Conservation (phyloP, 2,888 invertebrate species). For the Pteria penguin region DNA sequence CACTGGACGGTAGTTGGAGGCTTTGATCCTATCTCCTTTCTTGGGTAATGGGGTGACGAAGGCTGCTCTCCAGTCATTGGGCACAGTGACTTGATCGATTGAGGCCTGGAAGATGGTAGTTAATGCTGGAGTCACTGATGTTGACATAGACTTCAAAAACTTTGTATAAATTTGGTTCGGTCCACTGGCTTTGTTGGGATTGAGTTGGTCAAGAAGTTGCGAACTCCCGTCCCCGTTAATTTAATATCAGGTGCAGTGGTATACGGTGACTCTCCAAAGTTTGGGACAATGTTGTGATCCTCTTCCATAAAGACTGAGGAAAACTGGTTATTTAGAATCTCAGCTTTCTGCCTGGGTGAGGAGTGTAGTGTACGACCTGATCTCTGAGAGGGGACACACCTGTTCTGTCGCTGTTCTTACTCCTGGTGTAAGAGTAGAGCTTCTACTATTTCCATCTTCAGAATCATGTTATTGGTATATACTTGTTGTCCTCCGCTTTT, state of each 20-base stretch:
- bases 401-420: neutral
- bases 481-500: no score
- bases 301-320: neutral
- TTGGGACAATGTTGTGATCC: no score
- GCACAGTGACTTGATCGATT: neutral
- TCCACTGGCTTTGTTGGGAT: neutral
- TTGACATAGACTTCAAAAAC: neutral
- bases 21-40: conserved; percentile 1
- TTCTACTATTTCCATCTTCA: neutral
- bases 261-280: neutral
- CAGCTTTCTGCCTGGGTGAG: neutral
- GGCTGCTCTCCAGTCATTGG: neutral
- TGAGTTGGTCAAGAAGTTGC: neutral
- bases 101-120: neutral
- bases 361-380: neutral
- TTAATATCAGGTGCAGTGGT: neutral
- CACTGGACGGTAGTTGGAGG: conserved; percentile 1
- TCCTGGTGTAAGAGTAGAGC: conserved; percentile 5
- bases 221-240: neutral
- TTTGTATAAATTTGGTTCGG: neutral
- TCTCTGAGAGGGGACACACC: neutral
- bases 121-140: neutral
- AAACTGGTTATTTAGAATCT: neutral
- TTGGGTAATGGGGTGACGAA: neutral
- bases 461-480: conserved; percentile 1